These are phyloP conservation scores for Rhysida immarginata DNA, from an alignment of 1,140 invertebrate species.

Conservation along the genomic window DNA sequence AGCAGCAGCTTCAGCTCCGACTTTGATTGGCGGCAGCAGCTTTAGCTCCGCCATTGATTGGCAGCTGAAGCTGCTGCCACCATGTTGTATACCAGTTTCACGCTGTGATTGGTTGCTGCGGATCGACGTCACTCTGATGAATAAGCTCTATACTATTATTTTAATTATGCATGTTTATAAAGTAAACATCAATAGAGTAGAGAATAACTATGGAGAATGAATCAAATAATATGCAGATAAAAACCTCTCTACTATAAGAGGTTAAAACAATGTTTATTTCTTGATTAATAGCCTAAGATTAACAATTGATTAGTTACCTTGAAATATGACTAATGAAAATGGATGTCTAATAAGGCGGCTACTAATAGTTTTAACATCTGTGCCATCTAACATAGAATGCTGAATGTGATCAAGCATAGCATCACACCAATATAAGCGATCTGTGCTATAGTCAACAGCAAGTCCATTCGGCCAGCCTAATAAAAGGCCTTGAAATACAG, in stretches of 20 bases:
- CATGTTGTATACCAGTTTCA: too few relatives aligned
- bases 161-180: too few relatives aligned
- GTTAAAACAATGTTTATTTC: too few relatives aligned
- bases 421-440: slow-evolving; percentile 89
- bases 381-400: slow-evolving; percentile 84
- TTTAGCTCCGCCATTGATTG: too few relatives aligned
- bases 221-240: slow-evolving; percentile 1
- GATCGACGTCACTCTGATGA: too few relatives aligned
- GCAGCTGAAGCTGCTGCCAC: too few relatives aligned
- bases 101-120: too few relatives aligned
- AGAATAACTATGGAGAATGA: too few relatives aligned
- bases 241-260: neutral
- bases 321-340: slow-evolving; percentile 86
- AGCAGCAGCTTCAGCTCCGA: too few relatives aligned
- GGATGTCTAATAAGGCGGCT: slow-evolving; percentile 81
- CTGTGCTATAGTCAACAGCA: slow-evolving; percentile 72
- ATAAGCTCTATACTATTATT: too few relatives aligned
- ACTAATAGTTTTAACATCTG: slow-evolving; percentile 78
- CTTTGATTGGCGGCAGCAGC: too few relatives aligned
- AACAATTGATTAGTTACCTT: slow-evolving; percentile 33
- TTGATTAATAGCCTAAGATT: neutral
- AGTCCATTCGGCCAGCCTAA: slow-evolving; percentile 93
- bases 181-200: too few relatives aligned
- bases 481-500: slow-evolving; percentile 81
- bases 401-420: slow-evolving; percentile 89